Percentiles rank a stretch among this genome's conserved stretches.
Conservation (phyloP, 2,888 invertebrate species). For the Pristionchus maxplancki region DNA sequence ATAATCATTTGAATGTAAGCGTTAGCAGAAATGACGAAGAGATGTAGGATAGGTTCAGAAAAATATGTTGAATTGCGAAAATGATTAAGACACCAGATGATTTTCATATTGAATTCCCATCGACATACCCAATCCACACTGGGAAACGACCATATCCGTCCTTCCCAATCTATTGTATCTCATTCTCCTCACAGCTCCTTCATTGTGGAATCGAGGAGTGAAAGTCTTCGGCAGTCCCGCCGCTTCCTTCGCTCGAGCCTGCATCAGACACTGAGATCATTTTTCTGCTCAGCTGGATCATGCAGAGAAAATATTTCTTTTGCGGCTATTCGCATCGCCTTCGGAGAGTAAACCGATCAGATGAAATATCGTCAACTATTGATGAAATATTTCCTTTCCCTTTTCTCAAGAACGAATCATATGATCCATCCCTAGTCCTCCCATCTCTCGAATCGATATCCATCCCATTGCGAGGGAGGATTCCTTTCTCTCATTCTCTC, state of each 20-base stretch:
- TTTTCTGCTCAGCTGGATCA: too few relatives aligned
- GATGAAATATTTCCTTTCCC: too few relatives aligned
- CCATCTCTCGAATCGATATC: constrained; percentile 21
- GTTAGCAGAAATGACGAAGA: not conserved
- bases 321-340: not conserved
- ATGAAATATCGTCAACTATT: too few relatives aligned
- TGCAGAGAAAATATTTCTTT: not conserved
- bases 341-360: too few relatives aligned
- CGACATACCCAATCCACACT: constrained; percentile 64
- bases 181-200: constrained; percentile 66
- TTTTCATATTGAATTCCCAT: not conserved
- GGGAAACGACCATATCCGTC: constrained; percentile 69
- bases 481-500: constrained; percentile 13
- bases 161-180: constrained; percentile 82
- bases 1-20: not conserved
- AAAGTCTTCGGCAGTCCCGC: constrained; percentile 63
- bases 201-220: constrained; percentile 66
- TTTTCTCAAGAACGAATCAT: not conserved
- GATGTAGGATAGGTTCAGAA: too few relatives aligned
- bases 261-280: too few relatives aligned
- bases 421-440: not conserved
- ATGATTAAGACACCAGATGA: too few relatives aligned
- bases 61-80: too few relatives aligned
- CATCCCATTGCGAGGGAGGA: constrained; percentile 45
- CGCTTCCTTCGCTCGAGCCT: constrained; percentile 31